phyloP scores from a whole-genome alignment of 2,113 vertebrate genomes.

The Otolemur garnettii region DNA sequence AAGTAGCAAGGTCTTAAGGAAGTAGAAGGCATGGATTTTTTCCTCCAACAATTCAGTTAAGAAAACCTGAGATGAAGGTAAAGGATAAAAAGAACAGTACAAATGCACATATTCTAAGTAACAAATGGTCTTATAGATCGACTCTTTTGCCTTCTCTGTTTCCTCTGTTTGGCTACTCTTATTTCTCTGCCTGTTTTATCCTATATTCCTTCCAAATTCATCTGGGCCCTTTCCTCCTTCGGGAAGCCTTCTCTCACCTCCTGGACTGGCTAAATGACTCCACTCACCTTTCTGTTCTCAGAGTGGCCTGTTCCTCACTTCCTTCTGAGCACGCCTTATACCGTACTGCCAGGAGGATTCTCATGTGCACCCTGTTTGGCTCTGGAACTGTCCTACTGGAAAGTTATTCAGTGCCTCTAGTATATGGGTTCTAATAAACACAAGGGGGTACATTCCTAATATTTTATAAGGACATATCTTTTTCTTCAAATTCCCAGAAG shows the following conservation, averaged over 20 bases:
- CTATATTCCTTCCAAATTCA: background rate
- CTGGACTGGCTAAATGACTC: background rate
- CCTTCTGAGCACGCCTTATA: background rate
- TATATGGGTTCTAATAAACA: background rate
- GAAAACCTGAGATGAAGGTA: background rate
- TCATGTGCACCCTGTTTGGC: background rate
- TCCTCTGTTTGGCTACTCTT: background rate
- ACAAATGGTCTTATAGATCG: background rate
- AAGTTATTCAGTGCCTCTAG: background rate
- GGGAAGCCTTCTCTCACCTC: background rate
- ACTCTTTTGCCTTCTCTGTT: background rate
- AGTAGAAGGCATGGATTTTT: background rate
- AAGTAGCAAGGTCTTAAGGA: background rate
- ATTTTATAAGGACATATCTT: background rate
- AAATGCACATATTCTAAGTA: background rate
- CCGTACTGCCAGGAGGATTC: background rate
- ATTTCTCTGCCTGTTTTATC: background rate
- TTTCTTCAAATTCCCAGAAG: slow-evolving; percentile 7
- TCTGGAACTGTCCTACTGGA: background rate
- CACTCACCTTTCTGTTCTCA: background rate
- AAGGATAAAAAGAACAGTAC: background rate
- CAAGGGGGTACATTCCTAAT: background rate
- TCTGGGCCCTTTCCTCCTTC: background rate
- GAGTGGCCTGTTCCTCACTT: background rate
- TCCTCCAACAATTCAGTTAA: background rate